A percentile compares a stretch with the other conserved stretches of the same genome.
phyloP scores from a whole-genome alignment of 2,113 vertebrate genomes.

The Syrrhaptes paradoxus region DNA sequence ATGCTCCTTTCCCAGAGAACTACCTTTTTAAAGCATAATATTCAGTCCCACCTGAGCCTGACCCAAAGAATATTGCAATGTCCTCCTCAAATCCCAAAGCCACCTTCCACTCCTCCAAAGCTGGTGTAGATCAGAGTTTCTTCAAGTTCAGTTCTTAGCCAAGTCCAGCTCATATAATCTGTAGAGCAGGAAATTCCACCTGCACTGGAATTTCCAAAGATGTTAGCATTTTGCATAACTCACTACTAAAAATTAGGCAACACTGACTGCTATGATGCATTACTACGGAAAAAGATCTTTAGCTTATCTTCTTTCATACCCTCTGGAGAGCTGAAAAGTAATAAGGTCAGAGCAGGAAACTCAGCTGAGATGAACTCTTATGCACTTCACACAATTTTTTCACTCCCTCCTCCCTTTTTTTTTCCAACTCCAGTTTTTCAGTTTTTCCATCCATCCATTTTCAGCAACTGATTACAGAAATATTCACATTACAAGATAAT shows the following conservation, averaged over 20 bases:
- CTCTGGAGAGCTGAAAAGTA: neutral
- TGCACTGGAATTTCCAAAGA: neutral
- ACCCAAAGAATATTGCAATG: neutral
- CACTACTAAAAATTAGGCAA: neutral
- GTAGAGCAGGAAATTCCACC: neutral
- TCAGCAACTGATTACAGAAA: neutral
- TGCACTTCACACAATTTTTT: neutral
- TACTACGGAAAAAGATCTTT: neutral
- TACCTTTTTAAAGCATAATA: neutral
- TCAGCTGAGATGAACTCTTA: neutral
- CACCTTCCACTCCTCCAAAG: neutral
- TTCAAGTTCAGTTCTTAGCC: neutral
- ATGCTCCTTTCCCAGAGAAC: neutral
- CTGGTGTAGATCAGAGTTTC: neutral
- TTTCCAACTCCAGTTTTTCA: neutral
- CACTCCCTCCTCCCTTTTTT: accelerated
- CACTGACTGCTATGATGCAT: neutral
- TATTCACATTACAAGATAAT: neutral
- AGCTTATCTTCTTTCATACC: neutral
- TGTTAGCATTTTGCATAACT: neutral
- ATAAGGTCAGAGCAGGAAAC: neutral
- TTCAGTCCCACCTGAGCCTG: neutral
- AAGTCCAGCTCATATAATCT: neutral
- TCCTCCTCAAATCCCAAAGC: neutral
- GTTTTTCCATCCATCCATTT: neutral